Evolutionary conservation across 1,140 invertebrate genomes (phyloP).

Genomic region (Procambarus clarkii): DNA sequence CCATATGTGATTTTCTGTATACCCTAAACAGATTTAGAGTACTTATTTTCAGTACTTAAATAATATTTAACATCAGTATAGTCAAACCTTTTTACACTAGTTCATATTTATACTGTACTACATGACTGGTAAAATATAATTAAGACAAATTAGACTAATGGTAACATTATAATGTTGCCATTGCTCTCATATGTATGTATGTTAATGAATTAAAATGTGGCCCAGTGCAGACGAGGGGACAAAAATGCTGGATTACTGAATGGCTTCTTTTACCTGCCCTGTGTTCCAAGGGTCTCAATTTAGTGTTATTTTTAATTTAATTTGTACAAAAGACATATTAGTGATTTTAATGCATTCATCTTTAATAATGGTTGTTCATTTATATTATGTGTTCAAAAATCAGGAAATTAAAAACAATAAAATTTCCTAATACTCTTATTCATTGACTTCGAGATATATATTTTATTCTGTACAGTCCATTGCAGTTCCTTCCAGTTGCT

Average conservation of each 20-base stretch:
- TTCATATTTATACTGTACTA: not conserved
- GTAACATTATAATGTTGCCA: not conserved
- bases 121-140: constrained; percentile 11
- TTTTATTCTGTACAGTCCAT: not conserved
- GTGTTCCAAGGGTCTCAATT: constrained; percentile 27
- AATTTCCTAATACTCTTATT: not conserved
- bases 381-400: constrained; percentile 3
- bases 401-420: not conserved
- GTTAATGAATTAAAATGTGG: not conserved
- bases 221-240: not conserved
- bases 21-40: not conserved
- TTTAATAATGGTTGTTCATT: constrained; percentile 23
- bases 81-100: constrained; percentile 7
- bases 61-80: not conserved
- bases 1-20: constrained; percentile 25
- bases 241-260: constrained; percentile 2
- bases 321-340: constrained; percentile 54
- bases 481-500: constrained; percentile 17
- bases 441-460: not conserved
- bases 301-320: constrained; percentile 27
- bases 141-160: not conserved
- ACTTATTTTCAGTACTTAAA: constrained; percentile 47
- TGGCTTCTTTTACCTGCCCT: constrained; percentile 4
- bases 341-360: constrained; percentile 31
- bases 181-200: not conserved